Evolutionary conservation across 2,888 invertebrate species (phyloP), one percentile per base, ranked within the genome.

Genomic region (Tolmerus cingulatus): DNA sequence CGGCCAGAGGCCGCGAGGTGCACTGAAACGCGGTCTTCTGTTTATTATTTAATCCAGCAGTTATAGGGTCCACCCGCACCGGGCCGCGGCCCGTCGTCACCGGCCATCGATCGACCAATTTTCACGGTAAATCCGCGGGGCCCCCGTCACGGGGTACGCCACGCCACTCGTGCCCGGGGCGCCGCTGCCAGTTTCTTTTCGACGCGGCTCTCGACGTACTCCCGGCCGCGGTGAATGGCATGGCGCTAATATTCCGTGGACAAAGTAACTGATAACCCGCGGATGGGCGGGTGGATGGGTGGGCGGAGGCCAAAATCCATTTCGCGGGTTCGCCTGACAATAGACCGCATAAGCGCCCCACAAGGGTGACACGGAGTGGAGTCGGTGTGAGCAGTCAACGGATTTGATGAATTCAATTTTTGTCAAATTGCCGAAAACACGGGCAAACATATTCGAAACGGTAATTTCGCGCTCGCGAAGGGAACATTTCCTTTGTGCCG

Each of bases 1-100:
- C 40, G 74, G 85, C 74, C 43, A 74, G 74, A 74, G 85, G 43
- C 37, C 40, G 74, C 74, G 85, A 74, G 85, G 46, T 85, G 85
- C 82, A 82, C 66, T 82, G 82, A 82, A 82, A 82, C 82, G 74
- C 85, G 74, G 85, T 74, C 85, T 46, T 74, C 57, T 85, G 74
- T 85, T 85, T 85, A 85, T 85, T 85, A 85, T 85, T 85, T 85
- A 85, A 85, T 85, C 85, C 85, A 85, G 43, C 85, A 74, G 85
- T 85, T 85, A 74, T 74, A 74, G 74, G 9, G 34, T 74, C 74
- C 85, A 19, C 82, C 37, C 37, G 40, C 40, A 34, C 2, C 16
- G 85, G 30, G 37, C 34, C 34, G 40, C 76, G 40, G 76, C 76
- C 40, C 74, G 74, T 66, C 84, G 74, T 66, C 84, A 84, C 66